Base-by-base conservation (phyloP, 2,888 invertebrate species). In the Pristionchus arcanus region DNA sequence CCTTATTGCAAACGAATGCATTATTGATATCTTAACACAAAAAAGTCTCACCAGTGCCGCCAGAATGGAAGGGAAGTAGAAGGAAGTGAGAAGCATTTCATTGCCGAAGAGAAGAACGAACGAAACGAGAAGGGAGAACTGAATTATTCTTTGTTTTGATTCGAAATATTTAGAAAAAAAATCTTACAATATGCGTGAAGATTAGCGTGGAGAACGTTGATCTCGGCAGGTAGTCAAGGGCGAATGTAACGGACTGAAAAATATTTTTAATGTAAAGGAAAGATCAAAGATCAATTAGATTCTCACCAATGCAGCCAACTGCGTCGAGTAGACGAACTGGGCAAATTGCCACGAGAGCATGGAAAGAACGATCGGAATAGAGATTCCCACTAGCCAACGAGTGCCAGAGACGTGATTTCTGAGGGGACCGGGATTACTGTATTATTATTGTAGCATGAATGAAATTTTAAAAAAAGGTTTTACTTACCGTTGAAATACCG, bases 261-360 rank as follows among this genome's bases (percentile, higher is more conserved):
- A 9, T 87, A 9, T 66, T 21, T 42, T n/a, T n/a, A n/a, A 34
- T 42, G 59, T 66, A 15, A n/a, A 7, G 11, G 31, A 77, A 59
- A 74, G 74, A 53, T 71, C 53, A 66, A 37, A 87, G 37, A 53
- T 68, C 42, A 28, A 97, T 92, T 97, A 96, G 25, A 59, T 59
- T 2, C 97, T 96, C 93, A 97, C 97, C 91, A 97, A 96, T 7
- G 97, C 97, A 11, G 97, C 95, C 0, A 97, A 96, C 95, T 98
- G 97, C 0, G 97, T 97, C 7, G 97, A 96, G 93, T 97, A 96
- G 90, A 97, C 97, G 94, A 97, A 97, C 93, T 97, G 97, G 0
- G 97, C 97, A 96, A 98, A 92, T 31, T 96, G 96, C 96, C 96
- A 96, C 71, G 95, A 96, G 28, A 96, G 92, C 95, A 96, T 95